phyloP scores from a whole-genome alignment of 2,888 invertebrate genomes.

The Hirtodrosophila duncani region DNA sequence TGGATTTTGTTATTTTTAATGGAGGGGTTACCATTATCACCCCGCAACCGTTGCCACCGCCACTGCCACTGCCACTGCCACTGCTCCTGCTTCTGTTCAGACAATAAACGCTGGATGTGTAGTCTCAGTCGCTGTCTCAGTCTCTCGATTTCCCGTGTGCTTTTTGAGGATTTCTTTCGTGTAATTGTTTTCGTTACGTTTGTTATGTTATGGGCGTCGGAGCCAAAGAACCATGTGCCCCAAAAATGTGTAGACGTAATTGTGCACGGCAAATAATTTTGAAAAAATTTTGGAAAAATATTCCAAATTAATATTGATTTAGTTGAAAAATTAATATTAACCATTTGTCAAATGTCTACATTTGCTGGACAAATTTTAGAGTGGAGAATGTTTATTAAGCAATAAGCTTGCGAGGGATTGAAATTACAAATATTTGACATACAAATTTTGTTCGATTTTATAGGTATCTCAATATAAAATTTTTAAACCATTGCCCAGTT shows the following conservation, averaged over 20 bases:
- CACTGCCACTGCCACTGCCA: too few species aligned
- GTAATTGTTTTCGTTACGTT: slow-evolving; percentile 66
- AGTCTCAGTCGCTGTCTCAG: slow-evolving; percentile 36
- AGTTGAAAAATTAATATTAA: too few species aligned
- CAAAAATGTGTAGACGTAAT: slow-evolving; percentile 52
- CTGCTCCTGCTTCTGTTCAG: too few species aligned
- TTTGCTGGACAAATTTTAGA: slow-evolving; percentile 8
- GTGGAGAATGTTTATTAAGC: too few species aligned
- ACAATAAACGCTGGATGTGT: slow-evolving; percentile 4
- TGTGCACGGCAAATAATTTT: slow-evolving; percentile 38
- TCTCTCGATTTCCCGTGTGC: slow-evolving; percentile 47
- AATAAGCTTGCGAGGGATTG: too few species aligned
- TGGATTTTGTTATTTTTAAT: slow-evolving; percentile 64
- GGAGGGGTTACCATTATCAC: slow-evolving; percentile 22
- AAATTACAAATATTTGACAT: too few species aligned
- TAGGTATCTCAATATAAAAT: too few species aligned
- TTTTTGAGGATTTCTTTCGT: slow-evolving; percentile 59
- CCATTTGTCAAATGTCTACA: not conserved
- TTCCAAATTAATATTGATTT: not conserved
- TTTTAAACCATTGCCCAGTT: too few species aligned
- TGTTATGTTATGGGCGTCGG: slow-evolving; percentile 57
- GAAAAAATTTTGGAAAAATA: not conserved
- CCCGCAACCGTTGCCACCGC: too few species aligned
- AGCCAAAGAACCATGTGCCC: slow-evolving; percentile 32
- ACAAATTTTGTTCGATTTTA: too few species aligned